phyloP scores from a whole-genome alignment of 2,888 invertebrate genomes.

The Netelia virgata region DNA sequence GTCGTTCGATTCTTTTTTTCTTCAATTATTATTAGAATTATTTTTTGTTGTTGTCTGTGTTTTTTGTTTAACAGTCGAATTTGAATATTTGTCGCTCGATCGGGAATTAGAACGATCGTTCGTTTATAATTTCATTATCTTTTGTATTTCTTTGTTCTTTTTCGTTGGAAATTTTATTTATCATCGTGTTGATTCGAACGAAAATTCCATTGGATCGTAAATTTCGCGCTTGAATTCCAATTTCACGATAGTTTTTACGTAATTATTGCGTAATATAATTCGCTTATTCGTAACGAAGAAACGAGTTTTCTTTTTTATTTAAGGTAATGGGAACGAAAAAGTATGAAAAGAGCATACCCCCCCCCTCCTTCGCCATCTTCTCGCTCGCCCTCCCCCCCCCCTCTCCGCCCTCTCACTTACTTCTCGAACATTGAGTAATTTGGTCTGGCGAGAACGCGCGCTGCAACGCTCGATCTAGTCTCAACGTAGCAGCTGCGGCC shows the following conservation, averaged over 20 bases:
- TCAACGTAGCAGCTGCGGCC: conserved; percentile 79
- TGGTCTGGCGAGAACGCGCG: conserved; percentile 1
- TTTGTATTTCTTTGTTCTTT: background rate
- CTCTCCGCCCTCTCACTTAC: too few relatives aligned
- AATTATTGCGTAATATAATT: too few relatives aligned
- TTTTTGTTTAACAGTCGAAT: too few relatives aligned
- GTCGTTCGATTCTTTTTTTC: background rate
- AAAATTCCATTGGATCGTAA: background rate
- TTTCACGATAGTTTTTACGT: too few relatives aligned
- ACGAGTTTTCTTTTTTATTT: background rate
- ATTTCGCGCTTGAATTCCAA: too few relatives aligned
- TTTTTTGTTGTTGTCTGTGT: too few relatives aligned
- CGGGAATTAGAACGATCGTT: too few relatives aligned
- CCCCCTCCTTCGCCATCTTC: too few relatives aligned
- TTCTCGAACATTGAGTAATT: conserved; percentile 12
- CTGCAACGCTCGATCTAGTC: conserved; percentile 42
- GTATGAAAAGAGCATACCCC: background rate
- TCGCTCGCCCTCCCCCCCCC: too few relatives aligned
- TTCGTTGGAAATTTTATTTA: background rate
- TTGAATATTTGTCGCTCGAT: too few relatives aligned
- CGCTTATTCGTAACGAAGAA: background rate
- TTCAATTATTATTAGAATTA: background rate
- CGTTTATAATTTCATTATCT: too few relatives aligned
- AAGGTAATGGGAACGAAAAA: conserved; percentile 38
- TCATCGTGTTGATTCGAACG: background rate